Conservation (phyloP, 2,113 vertebrate genomes). For the Cyphomyrus plagiostoma region DNA sequence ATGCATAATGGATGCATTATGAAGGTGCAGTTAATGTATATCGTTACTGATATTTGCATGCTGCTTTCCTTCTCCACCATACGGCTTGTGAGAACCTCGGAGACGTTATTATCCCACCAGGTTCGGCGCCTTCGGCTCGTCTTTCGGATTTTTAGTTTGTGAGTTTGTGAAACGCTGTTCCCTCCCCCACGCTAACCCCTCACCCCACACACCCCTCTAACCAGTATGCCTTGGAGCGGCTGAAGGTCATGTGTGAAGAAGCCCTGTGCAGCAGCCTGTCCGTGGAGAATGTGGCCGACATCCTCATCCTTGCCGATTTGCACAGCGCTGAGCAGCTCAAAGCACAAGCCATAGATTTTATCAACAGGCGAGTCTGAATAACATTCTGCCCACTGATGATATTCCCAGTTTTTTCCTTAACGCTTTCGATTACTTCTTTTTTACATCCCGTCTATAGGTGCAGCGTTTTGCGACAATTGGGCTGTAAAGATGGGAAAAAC, state of each 20-base stretch:
- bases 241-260: conserved; percentile 99
- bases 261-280: conserved; percentile 97
- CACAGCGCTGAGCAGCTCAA: conserved; percentile 99
- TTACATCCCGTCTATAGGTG: conserved; percentile 77
- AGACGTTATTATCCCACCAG: neutral
- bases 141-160: neutral
- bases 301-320: conserved; percentile 98
- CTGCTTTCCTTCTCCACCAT: neutral
- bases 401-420: conserved; percentile 61
- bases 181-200: neutral
- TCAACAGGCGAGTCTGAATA: conserved; percentile 85
- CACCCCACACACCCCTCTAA: neutral
- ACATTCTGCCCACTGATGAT: conserved; percentile 53
- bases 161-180: neutral
- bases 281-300: conserved; percentile 98
- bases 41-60: neutral
- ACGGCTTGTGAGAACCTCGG: neutral
- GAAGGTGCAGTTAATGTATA: too few relatives aligned
- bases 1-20: too few relatives aligned
- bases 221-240: conserved; percentile 95
- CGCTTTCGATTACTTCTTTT: conserved; percentile 48
- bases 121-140: neutral
- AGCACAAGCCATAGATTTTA: conserved; percentile 99
- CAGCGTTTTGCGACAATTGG: conserved; percentile 98
- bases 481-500: conserved; percentile 99